A percentile compares a stretch with the other conserved stretches of the same genome.
Conservation (phyloP, 2,888 invertebrate species). For the Chironomus riparius region DNA sequence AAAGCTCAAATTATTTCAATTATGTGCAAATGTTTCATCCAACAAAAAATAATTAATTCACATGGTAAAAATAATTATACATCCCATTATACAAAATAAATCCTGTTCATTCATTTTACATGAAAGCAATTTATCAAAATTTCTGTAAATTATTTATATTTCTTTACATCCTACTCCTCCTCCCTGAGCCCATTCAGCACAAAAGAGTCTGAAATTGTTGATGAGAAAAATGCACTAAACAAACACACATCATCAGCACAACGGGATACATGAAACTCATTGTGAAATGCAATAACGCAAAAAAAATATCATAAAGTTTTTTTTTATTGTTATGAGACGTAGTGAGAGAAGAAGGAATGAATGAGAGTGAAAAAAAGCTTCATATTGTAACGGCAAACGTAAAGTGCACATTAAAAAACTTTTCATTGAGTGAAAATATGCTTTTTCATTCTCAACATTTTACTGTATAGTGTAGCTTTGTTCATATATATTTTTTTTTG, state of each 20-base stretch:
- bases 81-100: no score
- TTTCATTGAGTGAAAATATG: slow-evolving; percentile 23
- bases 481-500: background rate
- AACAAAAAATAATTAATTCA: no score
- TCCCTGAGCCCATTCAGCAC: no score
- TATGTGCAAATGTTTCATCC: no score
- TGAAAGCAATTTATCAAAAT: no score
- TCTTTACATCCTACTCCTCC: no score
- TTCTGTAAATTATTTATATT: no score
- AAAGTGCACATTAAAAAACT: slow-evolving; percentile 23
- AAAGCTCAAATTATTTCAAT: no score
- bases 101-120: no score
- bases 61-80: no score
- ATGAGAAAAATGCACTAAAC: background rate
- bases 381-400: background rate
- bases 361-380: background rate
- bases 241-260: background rate
- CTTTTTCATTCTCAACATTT: background rate
- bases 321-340: slow-evolving; percentile 21
- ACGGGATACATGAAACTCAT: background rate
- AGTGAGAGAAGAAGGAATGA: background rate
- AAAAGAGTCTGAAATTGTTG: background rate
- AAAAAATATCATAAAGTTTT: slow-evolving; percentile 25
- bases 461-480: background rate
- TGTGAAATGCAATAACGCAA: slow-evolving; percentile 22